A percentile compares a stretch with the other conserved stretches of the same genome.
Conservation (phyloP, 2,113 vertebrate genomes). For the Podarcis cretensis region DNA sequence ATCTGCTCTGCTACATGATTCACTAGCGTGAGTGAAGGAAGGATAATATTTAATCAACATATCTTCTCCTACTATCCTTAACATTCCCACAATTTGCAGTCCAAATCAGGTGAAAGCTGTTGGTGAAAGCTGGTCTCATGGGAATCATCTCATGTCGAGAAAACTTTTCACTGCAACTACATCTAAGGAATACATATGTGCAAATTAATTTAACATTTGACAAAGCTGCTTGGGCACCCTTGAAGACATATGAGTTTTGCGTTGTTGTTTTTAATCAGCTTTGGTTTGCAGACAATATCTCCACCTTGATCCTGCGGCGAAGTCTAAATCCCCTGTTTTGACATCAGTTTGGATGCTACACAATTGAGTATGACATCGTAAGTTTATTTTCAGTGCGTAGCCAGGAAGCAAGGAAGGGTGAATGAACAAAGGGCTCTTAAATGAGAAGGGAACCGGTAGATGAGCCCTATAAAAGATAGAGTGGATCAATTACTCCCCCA, state of each 20-base stretch:
- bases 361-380: constrained; percentile 12
- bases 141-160: not conserved
- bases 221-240: not conserved
- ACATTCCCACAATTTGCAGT: no score
- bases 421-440: not conserved
- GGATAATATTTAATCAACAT: no score
- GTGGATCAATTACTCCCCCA: not conserved
- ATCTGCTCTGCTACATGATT: no score
- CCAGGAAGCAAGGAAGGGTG: not conserved
- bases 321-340: constrained; percentile 29
- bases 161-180: not conserved
- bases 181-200: not conserved
- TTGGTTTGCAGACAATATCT: not conserved
- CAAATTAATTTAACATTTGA: not conserved
- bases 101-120: no score
- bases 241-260: not conserved
- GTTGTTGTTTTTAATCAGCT: no score
- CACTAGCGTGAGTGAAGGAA: no score
- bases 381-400: not conserved
- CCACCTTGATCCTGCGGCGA: not conserved
- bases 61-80: no score
- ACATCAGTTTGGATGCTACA: constrained; percentile 3
- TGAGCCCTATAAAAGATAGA: not conserved
- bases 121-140: not conserved
- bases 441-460: not conserved